These are phyloP conservation scores for Aramus guarauna DNA, from an alignment of 2,113 vertebrate species.

Conservation along the genomic window DNA sequence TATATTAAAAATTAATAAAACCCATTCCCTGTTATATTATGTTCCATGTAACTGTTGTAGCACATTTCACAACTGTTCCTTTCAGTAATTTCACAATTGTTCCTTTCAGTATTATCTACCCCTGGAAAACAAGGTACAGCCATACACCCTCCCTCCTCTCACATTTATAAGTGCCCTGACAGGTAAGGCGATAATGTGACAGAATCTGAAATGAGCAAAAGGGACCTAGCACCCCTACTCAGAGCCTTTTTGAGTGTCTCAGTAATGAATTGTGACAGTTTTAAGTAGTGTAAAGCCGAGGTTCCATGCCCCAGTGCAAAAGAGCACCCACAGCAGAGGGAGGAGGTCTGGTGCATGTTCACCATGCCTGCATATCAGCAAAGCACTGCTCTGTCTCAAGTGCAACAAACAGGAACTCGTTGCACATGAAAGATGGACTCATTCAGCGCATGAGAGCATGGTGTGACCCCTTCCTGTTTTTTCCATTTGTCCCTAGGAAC, in stretches of 20 bases:
- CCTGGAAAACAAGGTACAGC: not conserved
- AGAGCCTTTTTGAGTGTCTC: not conserved
- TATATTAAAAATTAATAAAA: not conserved
- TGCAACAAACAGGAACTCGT: not conserved
- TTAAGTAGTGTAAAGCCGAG: not conserved
- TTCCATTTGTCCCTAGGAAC: not conserved
- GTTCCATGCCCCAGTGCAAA: not conserved
- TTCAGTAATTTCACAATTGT: not conserved
- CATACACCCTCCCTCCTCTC: not conserved
- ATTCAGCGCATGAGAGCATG: not conserved
- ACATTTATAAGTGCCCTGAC: not conserved
- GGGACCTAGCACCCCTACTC: not conserved
- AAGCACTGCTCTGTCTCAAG: not conserved
- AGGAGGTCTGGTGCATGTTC: not conserved
- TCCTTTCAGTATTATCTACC: not conserved
- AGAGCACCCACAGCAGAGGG: not conserved
- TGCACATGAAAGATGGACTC: not conserved
- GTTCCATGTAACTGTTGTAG: not conserved
- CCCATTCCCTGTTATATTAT: rapidly evolving
- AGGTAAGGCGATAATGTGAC: not conserved
- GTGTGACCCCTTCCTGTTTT: not conserved
- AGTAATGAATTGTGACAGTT: not conserved
- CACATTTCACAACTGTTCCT: not conserved
- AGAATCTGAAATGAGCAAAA: not conserved
- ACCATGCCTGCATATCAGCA: not conserved